Conservation (phyloP, 2,888 invertebrate species). For the Zygogramma bicolorata region DNA sequence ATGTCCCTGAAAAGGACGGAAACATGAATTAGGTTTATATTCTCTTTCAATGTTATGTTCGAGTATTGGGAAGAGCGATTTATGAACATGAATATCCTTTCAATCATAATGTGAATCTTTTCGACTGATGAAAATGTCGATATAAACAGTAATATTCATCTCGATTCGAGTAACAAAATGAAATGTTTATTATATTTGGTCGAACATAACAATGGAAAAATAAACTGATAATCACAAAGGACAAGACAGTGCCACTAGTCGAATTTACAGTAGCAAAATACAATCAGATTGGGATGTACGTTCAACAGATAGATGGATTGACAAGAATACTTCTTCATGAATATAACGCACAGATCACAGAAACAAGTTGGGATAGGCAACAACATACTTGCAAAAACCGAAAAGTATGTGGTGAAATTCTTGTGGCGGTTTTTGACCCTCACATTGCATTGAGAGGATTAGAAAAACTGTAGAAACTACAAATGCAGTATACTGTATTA, state of each 20-base stretch:
- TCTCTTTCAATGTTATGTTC: background rate
- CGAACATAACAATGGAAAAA: background rate
- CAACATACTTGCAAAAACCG: too few species aligned
- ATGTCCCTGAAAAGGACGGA: conserved; percentile 48
- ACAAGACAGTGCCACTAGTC: conserved; percentile 27
- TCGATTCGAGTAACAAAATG: background rate
- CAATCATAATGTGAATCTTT: too few species aligned
- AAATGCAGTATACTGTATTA: too few species aligned
- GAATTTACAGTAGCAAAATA: conserved; percentile 26
- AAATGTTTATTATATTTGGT: background rate
- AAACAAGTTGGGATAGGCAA: too few species aligned
- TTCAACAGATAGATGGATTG: too few species aligned
- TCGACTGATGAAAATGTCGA: background rate
- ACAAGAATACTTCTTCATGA: too few species aligned
- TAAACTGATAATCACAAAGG: background rate
- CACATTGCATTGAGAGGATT: too few species aligned
- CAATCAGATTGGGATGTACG: background rate
- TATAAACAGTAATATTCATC: background rate
- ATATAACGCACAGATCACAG: too few species aligned
- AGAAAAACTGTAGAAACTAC: too few species aligned
- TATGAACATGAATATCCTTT: too few species aligned
- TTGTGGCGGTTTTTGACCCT: too few species aligned
- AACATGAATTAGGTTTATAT: conserved; percentile 28
- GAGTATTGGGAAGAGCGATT: background rate
- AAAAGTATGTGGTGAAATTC: too few species aligned